Evolutionary conservation across 2,888 invertebrate species (phyloP), one percentile per base, ranked within the genome.

Genomic region (Drepanosiphum platanoidis): DNA sequence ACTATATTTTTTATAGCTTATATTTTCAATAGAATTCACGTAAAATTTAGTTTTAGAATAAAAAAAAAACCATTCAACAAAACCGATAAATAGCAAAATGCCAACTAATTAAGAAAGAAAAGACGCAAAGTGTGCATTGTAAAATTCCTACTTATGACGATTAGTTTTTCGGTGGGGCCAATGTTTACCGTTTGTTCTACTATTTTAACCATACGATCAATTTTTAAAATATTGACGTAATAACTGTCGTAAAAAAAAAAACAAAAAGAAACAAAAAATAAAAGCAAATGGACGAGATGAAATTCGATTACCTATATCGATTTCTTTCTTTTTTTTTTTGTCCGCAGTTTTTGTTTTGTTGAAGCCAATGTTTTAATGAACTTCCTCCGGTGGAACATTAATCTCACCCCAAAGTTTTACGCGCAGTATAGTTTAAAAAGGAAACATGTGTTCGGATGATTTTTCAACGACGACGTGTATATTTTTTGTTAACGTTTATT

Each of bases 391-490:
- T 52, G 22, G 3, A 46, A 22, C 15, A 18, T 68, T 68, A 34
- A n/a, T 34, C 18, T 15, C 3, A 22, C 32, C 34, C 36, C n/a
- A n/a, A 68, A 34, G 36, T 70, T 70, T 70, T 11, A 18, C 7
- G 66, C n/a, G n/a, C 15, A 52, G n/a, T 61, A 9, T 61, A 61
- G 61, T 61, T 68, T 32, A 66, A 42, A 80, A 80, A 36, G 32
- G 5, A 70, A 70, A 80, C 52, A 80, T 80, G 36, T 70, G 70
- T 70, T 52, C 11, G 27, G 18, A 36, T 18, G 36, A 80, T 70
- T 80, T 80, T 70, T 70, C 36, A 80, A 70, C 27, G 42, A 27
- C 52, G 34, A 68, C n/a, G n/a, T n/a, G n/a, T 52, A 80, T 34
- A 70, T 52, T 42, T 80, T 80, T 34, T 34, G 68, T 30, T 18